A percentile compares a stretch with the other conserved stretches of the same genome.
Conservation (phyloP, 2,797 vertebrate species). For the Acanthornis magna region DNA sequence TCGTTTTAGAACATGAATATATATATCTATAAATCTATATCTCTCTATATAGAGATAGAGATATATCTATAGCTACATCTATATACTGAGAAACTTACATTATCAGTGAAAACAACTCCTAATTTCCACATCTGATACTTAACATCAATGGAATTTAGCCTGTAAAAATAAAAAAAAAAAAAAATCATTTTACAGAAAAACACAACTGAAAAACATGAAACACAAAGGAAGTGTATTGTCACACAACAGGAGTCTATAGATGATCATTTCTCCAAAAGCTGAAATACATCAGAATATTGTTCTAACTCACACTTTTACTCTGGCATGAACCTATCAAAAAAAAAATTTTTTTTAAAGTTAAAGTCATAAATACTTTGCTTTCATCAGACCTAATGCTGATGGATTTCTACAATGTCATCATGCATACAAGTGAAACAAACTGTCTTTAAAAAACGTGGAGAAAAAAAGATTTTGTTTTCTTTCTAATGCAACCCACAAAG, state of each 20-base stretch:
- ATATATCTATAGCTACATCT: not conserved
- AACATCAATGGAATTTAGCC: constrained; percentile 91
- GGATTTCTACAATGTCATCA: not conserved
- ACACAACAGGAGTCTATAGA: not conserved
- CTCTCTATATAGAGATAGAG: no score
- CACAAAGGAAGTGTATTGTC: not conserved
- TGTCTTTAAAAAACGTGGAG: not conserved
- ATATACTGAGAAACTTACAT: constrained; percentile 78
- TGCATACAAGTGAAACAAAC: not conserved
- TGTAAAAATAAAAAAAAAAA: constrained; percentile 51
- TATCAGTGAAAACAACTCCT: constrained; percentile 97
- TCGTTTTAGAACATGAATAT: not conserved
- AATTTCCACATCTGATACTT: constrained; percentile 99
- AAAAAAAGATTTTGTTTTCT: not conserved
- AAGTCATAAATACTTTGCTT: not conserved
- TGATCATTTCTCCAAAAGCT: not conserved
- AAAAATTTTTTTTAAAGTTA: not conserved
- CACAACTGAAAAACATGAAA: not conserved
- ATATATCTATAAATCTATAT: no score
- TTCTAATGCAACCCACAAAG: not conserved
- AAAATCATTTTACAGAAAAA: not conserved
- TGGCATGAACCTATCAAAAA: not conserved
- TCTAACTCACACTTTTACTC: not conserved
- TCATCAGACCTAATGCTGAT: not conserved
- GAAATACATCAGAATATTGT: not conserved